These are phyloP conservation scores for Lanistes nyassanus DNA, from an alignment of 1,140 invertebrate species.

Conservation along the genomic window DNA sequence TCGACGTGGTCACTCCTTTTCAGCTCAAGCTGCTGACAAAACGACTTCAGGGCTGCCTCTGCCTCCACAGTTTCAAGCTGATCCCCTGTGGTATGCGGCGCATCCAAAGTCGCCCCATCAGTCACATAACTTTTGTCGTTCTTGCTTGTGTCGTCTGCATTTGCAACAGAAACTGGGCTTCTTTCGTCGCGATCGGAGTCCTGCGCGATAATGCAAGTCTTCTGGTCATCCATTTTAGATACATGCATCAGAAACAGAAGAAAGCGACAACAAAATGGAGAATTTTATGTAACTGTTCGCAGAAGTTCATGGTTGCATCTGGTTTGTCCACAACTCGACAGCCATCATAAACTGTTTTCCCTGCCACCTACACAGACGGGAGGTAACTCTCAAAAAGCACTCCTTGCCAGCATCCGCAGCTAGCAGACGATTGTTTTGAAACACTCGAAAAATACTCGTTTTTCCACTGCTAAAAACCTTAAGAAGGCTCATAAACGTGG, in stretches of 20 bases:
- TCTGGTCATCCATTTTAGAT: slow-evolving; percentile 19
- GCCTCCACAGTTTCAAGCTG: slow-evolving; percentile 25
- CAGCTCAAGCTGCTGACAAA: slow-evolving; percentile 15
- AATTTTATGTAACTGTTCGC: background rate
- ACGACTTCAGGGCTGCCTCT: slow-evolving; percentile 17
- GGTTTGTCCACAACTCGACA: slow-evolving; percentile 22
- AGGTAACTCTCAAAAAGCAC: slow-evolving; percentile 16
- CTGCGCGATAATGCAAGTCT: background rate
- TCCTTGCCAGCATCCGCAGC: slow-evolving; percentile 23
- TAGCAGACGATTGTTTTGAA: slow-evolving; percentile 22
- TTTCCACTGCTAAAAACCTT: background rate
- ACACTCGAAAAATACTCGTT: background rate
- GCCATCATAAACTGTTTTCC: slow-evolving; percentile 28
- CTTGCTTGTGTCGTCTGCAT: slow-evolving; percentile 15
- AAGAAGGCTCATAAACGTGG: background rate
- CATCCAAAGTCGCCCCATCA: slow-evolving; percentile 13
- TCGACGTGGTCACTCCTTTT: slow-evolving; percentile 15
- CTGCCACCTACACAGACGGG: slow-evolving; percentile 24
- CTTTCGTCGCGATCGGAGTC: background rate
- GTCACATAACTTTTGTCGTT: slow-evolving; percentile 18
- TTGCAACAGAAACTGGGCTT: slow-evolving; percentile 4
- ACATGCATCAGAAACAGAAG: background rate
- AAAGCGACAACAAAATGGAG: background rate
- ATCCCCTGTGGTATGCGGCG: slow-evolving; percentile 27
- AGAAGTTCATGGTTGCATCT: slow-evolving; percentile 20